These are phyloP conservation scores for Andrena dorsata DNA, from an alignment of 2,888 invertebrate species.

Conservation along the genomic window DNA sequence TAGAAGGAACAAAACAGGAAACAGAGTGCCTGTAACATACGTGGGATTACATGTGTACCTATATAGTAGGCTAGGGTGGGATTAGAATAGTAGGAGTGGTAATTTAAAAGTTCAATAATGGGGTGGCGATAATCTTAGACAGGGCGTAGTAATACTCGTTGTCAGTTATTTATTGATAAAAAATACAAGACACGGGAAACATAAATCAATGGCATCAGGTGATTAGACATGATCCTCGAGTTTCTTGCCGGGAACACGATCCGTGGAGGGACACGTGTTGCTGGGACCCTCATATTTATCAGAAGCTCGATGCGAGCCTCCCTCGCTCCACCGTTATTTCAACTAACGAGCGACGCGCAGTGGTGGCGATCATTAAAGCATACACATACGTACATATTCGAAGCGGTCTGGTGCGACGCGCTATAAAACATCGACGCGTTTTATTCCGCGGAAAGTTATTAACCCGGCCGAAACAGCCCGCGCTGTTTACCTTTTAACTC, in stretches of 20 bases:
- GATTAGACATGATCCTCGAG: not conserved
- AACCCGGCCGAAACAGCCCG: not conserved
- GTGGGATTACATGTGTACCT: too few species aligned
- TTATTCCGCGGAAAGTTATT: slow-evolving; percentile 23
- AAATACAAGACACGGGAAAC: too few species aligned
- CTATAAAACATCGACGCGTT: slow-evolving; percentile 23
- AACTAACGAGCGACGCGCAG: slow-evolving; percentile 20
- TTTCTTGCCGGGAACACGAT: not conserved
- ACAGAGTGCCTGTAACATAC: too few species aligned
- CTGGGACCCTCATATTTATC: slow-evolving; percentile 19
- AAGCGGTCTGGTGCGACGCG: not conserved
- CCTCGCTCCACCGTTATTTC: slow-evolving; percentile 13
- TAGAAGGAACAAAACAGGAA: too few species aligned
- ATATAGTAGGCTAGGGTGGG: too few species aligned
- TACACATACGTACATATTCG: not conserved
- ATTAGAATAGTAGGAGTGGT: too few species aligned
- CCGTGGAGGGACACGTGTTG: slow-evolving; percentile 45
- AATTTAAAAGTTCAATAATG: too few species aligned
- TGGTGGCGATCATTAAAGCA: slow-evolving; percentile 27
- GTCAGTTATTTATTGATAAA: not conserved
- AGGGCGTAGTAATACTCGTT: too few species aligned
- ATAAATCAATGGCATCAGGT: not conserved
- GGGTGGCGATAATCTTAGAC: too few species aligned
- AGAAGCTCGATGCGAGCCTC: not conserved
- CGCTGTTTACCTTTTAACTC: slow-evolving; percentile 23